These are phyloP conservation scores for Dioctria linearis DNA, from an alignment of 2,888 invertebrate genomes.

Conservation along the genomic window DNA sequence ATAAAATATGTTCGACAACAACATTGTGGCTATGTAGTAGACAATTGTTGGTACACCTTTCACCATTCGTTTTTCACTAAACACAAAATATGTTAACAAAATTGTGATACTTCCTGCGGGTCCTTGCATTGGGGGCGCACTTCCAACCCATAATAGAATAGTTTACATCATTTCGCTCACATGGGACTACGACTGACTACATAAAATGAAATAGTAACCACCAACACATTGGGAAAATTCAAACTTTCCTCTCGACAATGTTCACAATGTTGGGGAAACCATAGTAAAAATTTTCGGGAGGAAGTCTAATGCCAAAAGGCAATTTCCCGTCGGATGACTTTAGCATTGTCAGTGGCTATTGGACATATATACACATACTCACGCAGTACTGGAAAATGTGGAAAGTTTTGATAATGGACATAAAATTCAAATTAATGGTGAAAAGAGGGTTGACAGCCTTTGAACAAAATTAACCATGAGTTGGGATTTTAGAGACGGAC, in stretches of 20 bases:
- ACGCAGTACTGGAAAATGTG: not conserved
- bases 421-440: slow-evolving; percentile 42
- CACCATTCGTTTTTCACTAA: no score
- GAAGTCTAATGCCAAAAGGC: slow-evolving; percentile 38
- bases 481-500: slow-evolving; percentile 27
- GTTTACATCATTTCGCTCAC: no score
- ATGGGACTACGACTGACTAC: no score
- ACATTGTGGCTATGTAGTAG: no score
- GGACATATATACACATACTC: slow-evolving; percentile 15
- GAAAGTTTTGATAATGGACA: slow-evolving; percentile 37
- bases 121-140: no score
- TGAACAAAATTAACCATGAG: slow-evolving; percentile 38
- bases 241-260: slow-evolving; percentile 19
- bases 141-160: no score
- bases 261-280: slow-evolving; percentile 20
- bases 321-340: slow-evolving; percentile 37
- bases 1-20: no score
- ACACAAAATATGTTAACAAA: no score
- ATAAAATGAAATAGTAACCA: slow-evolving; percentile 4
- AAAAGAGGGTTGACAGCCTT: slow-evolving; percentile 43
- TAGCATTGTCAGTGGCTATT: not conserved
- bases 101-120: no score
- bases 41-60: no score
- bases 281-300: slow-evolving; percentile 22
- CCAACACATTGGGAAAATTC: not conserved